phyloP scores from a whole-genome alignment of 2,888 invertebrate genomes.

The Coremacera marginata region DNA sequence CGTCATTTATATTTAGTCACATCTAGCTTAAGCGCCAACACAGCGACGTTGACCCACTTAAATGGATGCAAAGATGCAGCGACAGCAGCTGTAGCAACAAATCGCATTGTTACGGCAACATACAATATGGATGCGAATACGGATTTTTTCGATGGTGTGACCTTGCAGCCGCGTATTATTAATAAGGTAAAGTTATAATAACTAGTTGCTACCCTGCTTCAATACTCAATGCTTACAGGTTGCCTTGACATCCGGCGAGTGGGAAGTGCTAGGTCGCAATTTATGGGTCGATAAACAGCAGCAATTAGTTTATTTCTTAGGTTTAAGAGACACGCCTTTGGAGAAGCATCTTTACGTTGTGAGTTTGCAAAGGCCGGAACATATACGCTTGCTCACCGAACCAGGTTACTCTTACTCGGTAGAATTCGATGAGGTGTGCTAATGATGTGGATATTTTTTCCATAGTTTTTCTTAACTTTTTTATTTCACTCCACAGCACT shows the following conservation, averaged over 20 bases:
- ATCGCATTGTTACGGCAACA: constrained; percentile 40
- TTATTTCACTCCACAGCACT: constrained; percentile 72
- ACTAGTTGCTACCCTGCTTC: not conserved
- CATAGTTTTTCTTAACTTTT: constrained; percentile 1
- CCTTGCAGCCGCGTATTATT: constrained; percentile 74
- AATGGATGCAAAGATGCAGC: constrained; percentile 70
- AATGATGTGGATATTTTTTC: not conserved
- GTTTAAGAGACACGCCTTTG: constrained; percentile 88
- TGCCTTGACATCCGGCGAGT: constrained; percentile 89
- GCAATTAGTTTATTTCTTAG: constrained; percentile 90
- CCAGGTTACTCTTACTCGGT: constrained; percentile 89
- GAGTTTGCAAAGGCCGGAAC: constrained; percentile 78
- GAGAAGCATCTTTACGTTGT: constrained; percentile 94
- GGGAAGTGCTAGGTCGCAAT: constrained; percentile 89
- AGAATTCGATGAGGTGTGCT: constrained; percentile 79
- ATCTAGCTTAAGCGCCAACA: constrained; percentile 71
- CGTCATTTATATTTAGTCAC: constrained; percentile 88
- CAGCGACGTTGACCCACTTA: constrained; percentile 51
- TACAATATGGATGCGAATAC: constrained; percentile 53
- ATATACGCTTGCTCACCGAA: constrained; percentile 81
- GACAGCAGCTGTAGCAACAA: constrained; percentile 12
- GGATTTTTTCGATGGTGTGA: constrained; percentile 59
- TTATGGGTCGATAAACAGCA: constrained; percentile 88
- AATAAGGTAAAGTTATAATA: constrained; percentile 70
- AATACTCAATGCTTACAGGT: constrained; percentile 64